Evolutionary conservation across 1,140 invertebrate genomes (phyloP), one percentile per base, ranked within the genome.

Genomic region (Lepidotrigona ventralis): DNA sequence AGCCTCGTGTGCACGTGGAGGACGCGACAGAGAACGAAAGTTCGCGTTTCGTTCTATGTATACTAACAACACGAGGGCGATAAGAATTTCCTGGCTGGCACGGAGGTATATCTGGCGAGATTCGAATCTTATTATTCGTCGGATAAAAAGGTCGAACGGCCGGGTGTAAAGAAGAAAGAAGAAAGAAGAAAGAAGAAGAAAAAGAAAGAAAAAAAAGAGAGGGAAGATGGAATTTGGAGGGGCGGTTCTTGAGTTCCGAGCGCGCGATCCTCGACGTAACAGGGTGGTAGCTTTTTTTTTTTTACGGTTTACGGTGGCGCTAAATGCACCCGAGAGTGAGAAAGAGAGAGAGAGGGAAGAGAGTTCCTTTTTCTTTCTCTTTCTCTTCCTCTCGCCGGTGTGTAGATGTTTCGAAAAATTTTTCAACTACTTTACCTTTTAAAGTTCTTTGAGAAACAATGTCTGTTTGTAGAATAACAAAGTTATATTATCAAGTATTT

Each of bases 101-200:
- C 33, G 23, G 69, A 26, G 58, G 66, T 60, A 17, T 66, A 80
- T 70, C 53, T n/a, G 69, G 21, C 53, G 68, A 83, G 70, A 79
- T 71, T 79, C 77, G 77, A 58, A 79, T 68, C 77, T 74, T 81
- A 74, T 81, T 81, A 74, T 81, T 73, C 39, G 39, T 11, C 26
- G 69, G 51, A 51, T 54, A 63, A 81, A 74, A 81, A 54, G 46
- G 56, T 19, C 29, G 58, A 4, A 33, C 58, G 21, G 66, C 9
- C 14, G 17, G 56, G 56, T 58, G 11, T 64, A 64, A 64, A 26
- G 60, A 2, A 5, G n/a, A 26, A 63, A 17, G n/a, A n/a, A n/a
- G n/a, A 63, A 26, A 15, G 15, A 26, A 26, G 15, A 14, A 3
- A 8, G 8, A 56, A 14, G 6, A 26, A 26, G 5, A 3, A 1